Base-by-base conservation (phyloP, 2,888 invertebrate species). In the Ormyrus thymus region DNA sequence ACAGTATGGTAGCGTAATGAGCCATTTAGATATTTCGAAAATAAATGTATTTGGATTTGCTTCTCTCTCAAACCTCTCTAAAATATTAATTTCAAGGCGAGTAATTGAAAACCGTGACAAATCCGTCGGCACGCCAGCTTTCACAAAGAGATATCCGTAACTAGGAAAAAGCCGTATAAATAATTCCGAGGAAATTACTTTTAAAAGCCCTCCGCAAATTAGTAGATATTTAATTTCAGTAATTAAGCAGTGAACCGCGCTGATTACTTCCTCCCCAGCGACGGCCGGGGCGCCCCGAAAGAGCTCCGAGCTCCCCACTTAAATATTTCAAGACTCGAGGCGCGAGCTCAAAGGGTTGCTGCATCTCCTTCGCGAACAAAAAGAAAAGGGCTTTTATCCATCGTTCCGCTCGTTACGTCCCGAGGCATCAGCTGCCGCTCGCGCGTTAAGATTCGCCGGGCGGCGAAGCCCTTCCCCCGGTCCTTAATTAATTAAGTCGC, bases 401-500 rank as follows among this genome's bases (percentile, higher is more conserved):
- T 59, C 66, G 62, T 43, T 55, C 56, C 48, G 69, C 76, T 77
- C 77, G 76, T 79, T 79, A 76, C 13, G 55, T 68, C 77, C 82
- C 73, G 81, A 77, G 83, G 86, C 87, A 87, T 86, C 87, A 89
- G 87, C 88, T 88, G 29, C 29, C 4, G 29, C 29, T 29, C 81
- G 29, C n/a, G 74, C 77, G 84, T 82, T 83, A 84, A 87, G 85
- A 84, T 83, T 83, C 87, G 86, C 86, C 85, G 56, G 8, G 7
- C 1, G 8, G 43, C 15, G 29, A 29, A 29, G 4, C 46, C 65
- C 70, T 29, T 29, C 29, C 48, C 10, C 15, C 43, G 69, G 70
- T 77, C 85, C 86, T 89, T 87, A 89, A 89, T 89, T 89, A 89
- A 89, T 89, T 89, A 87, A 89, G 87, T 87, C 88, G 29, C 84